These are phyloP conservation scores for Rhabdophis nuchalis DNA, from an alignment of 2,797 vertebrate species.

Conservation along the genomic window DNA sequence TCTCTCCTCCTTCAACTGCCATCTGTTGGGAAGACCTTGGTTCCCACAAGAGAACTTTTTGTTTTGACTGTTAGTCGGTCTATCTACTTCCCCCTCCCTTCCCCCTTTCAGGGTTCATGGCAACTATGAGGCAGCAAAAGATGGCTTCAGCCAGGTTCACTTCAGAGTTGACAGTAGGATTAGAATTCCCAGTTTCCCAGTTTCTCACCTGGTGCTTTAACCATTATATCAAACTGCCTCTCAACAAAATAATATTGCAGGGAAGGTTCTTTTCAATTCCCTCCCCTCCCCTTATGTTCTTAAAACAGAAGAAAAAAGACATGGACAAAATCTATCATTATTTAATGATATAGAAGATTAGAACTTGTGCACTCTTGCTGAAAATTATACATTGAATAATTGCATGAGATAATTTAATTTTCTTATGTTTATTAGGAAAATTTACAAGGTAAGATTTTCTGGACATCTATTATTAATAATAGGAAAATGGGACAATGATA, in stretches of 20 bases:
- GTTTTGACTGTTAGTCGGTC: too few species aligned
- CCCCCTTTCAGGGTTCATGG: too few species aligned
- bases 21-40: too few species aligned
- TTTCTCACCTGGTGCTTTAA: neutral
- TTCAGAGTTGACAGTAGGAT: neutral
- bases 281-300: neutral
- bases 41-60: too few species aligned
- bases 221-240: neutral
- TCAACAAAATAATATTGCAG: conserved; percentile 26
- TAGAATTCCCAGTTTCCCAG: neutral
- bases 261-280: conserved; percentile 19
- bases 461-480: neutral
- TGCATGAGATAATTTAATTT: neutral
- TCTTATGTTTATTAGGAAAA: neutral
- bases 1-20: too few species aligned
- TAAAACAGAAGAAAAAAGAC: neutral
- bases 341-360: neutral
- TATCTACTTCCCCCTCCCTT: too few species aligned
- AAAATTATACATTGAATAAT: neutral
- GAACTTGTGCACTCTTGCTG: neutral
- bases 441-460: neutral
- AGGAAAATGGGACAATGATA: neutral
- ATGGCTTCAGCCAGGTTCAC: too few species aligned
- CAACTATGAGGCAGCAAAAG: too few species aligned
- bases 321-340: neutral